Evolutionary conservation across 2,797 vertebrate species (phyloP).

Genomic region (Hemitrygon akajei): DNA sequence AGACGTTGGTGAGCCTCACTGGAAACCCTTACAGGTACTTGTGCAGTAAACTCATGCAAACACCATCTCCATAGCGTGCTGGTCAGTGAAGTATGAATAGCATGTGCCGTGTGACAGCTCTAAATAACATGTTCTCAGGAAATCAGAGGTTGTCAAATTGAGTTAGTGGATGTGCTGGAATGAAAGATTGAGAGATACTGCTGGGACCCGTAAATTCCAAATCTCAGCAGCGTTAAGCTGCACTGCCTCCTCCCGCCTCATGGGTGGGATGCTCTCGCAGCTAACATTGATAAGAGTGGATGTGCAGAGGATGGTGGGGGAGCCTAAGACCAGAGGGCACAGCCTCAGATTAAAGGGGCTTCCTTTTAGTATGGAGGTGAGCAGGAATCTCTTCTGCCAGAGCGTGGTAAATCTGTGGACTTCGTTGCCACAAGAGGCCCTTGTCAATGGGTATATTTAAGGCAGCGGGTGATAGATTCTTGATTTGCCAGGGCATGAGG

Average conservation of each 20-base stretch:
- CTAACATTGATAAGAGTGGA: no score
- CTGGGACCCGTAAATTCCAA: neutral
- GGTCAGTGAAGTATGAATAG: neutral
- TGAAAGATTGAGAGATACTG: neutral
- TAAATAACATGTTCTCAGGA: neutral
- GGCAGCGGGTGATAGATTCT: no score
- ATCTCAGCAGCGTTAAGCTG: neutral
- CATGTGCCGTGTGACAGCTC: neutral
- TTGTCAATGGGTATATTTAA: no score
- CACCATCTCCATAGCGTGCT: neutral
- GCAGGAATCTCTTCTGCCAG: no score
- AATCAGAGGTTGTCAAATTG: slow-evolving; percentile 26
- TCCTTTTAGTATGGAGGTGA: no score
- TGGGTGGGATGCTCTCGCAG: neutral
- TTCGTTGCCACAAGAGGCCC: no score
- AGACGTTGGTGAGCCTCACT: neutral
- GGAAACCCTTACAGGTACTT: neutral
- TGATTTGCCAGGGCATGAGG: no score
- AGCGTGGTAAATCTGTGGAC: no score
- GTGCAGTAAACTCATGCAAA: no score
- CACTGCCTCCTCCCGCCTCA: neutral
- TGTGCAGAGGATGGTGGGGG: no score
- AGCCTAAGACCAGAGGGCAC: no score
- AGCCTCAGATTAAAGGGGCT: no score
- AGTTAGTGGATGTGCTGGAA: neutral